Conservation (phyloP, 1,140 invertebrate genomes). For the Metaphire vulgaris region DNA sequence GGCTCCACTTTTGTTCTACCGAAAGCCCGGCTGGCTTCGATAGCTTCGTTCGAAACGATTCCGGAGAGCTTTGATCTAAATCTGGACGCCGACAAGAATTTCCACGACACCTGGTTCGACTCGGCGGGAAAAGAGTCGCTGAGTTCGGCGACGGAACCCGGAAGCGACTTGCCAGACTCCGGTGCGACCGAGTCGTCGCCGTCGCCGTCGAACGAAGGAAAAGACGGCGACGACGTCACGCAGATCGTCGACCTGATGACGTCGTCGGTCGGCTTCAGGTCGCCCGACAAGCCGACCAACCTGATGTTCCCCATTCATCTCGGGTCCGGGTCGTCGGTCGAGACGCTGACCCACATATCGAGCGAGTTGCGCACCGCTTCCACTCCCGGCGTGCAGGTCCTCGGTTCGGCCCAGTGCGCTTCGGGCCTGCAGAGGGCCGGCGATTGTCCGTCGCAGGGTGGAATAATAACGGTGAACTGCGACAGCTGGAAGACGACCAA, state of each 20-base stretch:
- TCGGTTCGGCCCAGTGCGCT: background rate
- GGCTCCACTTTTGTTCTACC: background rate
- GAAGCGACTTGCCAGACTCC: background rate
- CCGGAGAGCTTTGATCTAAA: constrained; percentile 34
- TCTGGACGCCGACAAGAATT: constrained; percentile 7
- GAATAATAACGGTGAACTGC: background rate
- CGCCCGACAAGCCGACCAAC: background rate
- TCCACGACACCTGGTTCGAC: background rate
- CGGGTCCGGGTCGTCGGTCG: background rate
- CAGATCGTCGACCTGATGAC: background rate
- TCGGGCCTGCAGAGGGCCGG: background rate
- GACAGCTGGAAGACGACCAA: background rate
- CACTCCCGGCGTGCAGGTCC: background rate
- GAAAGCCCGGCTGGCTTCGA: constrained; percentile 39
- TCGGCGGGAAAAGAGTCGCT: background rate
- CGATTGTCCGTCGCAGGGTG: background rate
- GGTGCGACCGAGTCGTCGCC: background rate
- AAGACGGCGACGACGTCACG: background rate
- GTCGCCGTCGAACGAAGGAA: background rate
- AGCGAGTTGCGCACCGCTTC: background rate
- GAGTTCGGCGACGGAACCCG: background rate
- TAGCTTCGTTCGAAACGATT: constrained; percentile 50
- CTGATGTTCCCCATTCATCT: background rate
- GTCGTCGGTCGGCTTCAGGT: background rate
- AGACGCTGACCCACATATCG: background rate